Evolutionary conservation across 2,888 invertebrate genomes (phyloP).

Genomic region (Nudaria mundana): DNA sequence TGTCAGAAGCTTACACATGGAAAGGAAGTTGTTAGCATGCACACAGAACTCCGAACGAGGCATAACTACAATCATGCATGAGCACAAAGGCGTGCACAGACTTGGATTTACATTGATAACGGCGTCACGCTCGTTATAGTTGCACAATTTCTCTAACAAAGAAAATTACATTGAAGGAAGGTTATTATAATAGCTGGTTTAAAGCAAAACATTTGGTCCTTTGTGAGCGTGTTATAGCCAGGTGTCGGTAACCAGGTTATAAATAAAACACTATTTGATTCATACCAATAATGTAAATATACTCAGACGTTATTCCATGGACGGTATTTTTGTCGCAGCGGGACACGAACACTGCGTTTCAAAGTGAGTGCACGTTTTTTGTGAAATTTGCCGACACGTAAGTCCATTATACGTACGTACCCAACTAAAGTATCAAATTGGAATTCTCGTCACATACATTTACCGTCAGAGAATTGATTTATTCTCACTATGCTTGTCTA

Average conservation of each 20-base stretch:
- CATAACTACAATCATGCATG: constrained; percentile 24
- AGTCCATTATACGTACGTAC: constrained; percentile 22
- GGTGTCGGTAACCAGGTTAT: constrained; percentile 46
- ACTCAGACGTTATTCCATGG: constrained; percentile 32
- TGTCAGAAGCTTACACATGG: constrained; percentile 19
- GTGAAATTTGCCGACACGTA: constrained; percentile 35
- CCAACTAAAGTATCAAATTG: constrained; percentile 19
- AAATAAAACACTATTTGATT: constrained; percentile 45
- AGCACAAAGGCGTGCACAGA: constrained; percentile 18
- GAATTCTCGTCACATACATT: constrained; percentile 28
- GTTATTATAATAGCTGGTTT: constrained; percentile 25
- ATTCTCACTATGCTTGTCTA: constrained; percentile 19
- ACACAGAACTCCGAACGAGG: constrained; percentile 28
- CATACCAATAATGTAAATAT: constrained; percentile 32
- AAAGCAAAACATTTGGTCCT: constrained; percentile 31
- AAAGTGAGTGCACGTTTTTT: constrained; percentile 29
- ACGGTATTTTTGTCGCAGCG: constrained; percentile 29
- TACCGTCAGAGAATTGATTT: constrained; percentile 23
- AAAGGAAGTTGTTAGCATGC: constrained; percentile 27
- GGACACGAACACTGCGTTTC: constrained; percentile 31
- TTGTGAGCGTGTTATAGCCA: constrained; percentile 38
- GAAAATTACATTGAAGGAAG: constrained; percentile 29
- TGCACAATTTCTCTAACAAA: constrained; percentile 26
- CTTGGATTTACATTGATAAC: constrained; percentile 16
- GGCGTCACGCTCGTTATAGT: constrained; percentile 12